Evolutionary conservation across 2,113 vertebrate species (phyloP), one percentile per base, ranked within the genome.

Genomic region (Baryphthengus martii): DNA sequence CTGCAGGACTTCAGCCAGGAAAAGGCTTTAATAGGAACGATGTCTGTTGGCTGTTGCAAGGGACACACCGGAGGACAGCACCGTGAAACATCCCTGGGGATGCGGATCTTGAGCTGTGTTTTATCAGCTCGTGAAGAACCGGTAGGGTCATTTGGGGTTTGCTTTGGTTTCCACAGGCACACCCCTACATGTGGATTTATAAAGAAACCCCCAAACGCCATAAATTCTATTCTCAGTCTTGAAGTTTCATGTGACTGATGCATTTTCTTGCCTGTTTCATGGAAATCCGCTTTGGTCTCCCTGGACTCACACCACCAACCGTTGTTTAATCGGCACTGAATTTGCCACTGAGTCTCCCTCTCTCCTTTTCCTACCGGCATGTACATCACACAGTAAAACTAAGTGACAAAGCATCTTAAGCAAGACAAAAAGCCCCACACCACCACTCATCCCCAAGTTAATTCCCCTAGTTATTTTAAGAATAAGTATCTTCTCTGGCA

Each of bases 71-170:
- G 20, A 91, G 17, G 5, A 8, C 2, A 42, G 12, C 12, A 76
- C 20, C 28, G 2, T 68, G 74, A 63, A 23, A 61, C 9, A 83
- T 7, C 13, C 19, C 17, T 53, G 55, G 0, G 86, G 21, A 76
- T 14, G 59, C 5, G 20, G 4, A 56, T 40, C 20, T 53, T n/a
- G 23, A 44, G 49, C 58, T 75, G 14, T 25, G 42, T 53, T 74
- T 78, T 45, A 70, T 24, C 15, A 29, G 45, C 16, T 71, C 68
- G 53, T 35, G 17, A 87, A 68, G 23, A 70, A 93, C 45, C 6
- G 66, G 14, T 19, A 29, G 44, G 15, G 4, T 42, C 4, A 1
- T 31, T 71, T 24, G 33, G 11, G 5, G 0, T 47, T 56, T 66
- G 53, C 3, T 37, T 66, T 80, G 9, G 13, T 77, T 59, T 18